Evolutionary conservation across 2,888 invertebrate species (phyloP), one percentile per base, ranked within the genome.

Genomic region (Melanostoma mellinum): DNA sequence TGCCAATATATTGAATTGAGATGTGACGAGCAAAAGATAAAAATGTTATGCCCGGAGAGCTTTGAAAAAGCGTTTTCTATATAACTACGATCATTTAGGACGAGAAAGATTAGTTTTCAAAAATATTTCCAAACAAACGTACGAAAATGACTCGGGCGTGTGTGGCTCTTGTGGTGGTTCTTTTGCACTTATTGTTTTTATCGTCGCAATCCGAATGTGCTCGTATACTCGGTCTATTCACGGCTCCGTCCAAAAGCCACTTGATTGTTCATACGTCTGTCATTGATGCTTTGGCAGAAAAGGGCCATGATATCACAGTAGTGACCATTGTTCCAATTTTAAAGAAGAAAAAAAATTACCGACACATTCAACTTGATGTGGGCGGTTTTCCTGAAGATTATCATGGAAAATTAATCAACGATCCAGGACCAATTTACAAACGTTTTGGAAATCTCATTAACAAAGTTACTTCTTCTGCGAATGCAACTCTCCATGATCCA

Each of bases 221-320:
- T 8, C 61, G 73, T 6, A 82, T 82, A 63, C 75, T 86, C 5
- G 84, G 86, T 9, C 30, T 86, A 3, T 86, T 85, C 42, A 80
- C 87, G n/a, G 74, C 85, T 30, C 86, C 86, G 38, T 84, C 84
- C 2, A 85, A 85, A 68, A 86, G 87, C 6, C 87, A 88, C 50
- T 42, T 86, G 6, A 10, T 87, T 3, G 85, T 88, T 33, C 86
- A 86, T 3, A 72, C 78, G 3, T 61, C 86, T 8, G 44, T 88
- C 3, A 86, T 87, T 30, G 86, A 87, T 6, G 84, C 81, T 6
- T 56, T 88, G 30, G 87, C 86, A 4, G 85, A 81, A 32, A 61
- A 76, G 32, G 88, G 87, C 6, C 88, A 88, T 63, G 79, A 88
- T 44, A 85, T 79, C 0, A 87, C 86, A 4, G 78, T 84, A 3